Base-by-base conservation (phyloP, 2,113 vertebrate genomes). In the Colinus virginianus region DNA sequence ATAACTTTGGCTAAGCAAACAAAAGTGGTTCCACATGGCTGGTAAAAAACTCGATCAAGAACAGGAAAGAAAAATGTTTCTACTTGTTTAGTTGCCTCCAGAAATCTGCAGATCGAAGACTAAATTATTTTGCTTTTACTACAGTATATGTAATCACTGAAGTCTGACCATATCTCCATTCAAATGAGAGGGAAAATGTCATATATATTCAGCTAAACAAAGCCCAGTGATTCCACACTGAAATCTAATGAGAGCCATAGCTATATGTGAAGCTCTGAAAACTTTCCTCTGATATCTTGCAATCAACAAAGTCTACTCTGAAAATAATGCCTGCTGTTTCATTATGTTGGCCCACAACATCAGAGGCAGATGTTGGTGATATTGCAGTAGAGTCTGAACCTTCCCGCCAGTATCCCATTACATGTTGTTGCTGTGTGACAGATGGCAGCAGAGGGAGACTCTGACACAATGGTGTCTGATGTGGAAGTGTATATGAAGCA, bases 11-110 rank as follows among this genome's bases (percentile, higher is more conserved):
- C 77, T 95, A 82, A 92, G 78, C 48, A 90, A 90, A 81, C 76
- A 61, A 90, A 97, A 97, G 90, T 95, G 70, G 48, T 97, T 97
- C 96, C 96, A 97, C 96, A 95, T 97, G 96, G 68, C 78, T 87
- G 90, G 96, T 90, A 92, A 95, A 96, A 94, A 85, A 62, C 30
- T 74, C 71, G 91, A 91, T 91, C 80, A 70, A 68, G 84, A 90
- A 90, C 70, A 77, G 46, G 19, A 61, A 67, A 91, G 51, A 64
- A 90, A 94, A 93, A 72, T 70, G 18, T 85, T 96, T 95, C 93
- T 94, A 82, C 68, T 90, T 61, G 71, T 72, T 69, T 81, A 67
- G 48, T 38, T 94, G 78, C 93, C 88, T 95, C 62, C 1, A 1
- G 69, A 79, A 84, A 87, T 84, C 85, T 72, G 64, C 16, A 90